phyloP scores from a whole-genome alignment of 1,140 invertebrate genomes.

The Amphibalanus amphitrite region DNA sequence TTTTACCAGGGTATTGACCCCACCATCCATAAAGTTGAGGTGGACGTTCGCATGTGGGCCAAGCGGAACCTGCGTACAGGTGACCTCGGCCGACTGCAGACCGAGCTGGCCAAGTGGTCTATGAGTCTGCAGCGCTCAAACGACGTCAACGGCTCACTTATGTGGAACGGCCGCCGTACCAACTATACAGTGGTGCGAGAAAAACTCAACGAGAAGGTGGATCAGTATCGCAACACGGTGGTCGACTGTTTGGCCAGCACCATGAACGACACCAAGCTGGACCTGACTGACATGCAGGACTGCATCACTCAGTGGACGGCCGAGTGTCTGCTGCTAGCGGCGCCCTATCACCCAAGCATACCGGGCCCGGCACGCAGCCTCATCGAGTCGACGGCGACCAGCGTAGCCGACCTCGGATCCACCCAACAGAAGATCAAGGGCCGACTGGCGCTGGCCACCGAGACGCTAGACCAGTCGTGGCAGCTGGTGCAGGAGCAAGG shows the following conservation, averaged over 20 bases:
- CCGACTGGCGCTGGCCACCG: neutral
- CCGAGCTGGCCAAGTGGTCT: neutral
- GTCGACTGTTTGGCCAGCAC: neutral
- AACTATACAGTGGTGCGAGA: neutral
- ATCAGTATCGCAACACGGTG: neutral
- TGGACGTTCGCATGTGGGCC: neutral
- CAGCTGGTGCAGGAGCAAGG: neutral
- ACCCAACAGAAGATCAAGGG: neutral
- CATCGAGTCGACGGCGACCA: neutral
- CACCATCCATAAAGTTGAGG: neutral
- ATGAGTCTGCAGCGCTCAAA: neutral
- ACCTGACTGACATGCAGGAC: neutral
- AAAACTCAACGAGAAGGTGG: neutral
- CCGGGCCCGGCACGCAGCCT: neutral
- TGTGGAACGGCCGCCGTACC: neutral
- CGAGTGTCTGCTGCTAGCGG: neutral
- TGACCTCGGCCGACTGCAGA: neutral
- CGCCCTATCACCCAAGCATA: neutral
- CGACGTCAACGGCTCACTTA: neutral
- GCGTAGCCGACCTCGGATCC: neutral
- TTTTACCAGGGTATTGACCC: neutral
- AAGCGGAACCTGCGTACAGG: neutral
- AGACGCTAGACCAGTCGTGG: neutral
- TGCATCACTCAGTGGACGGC: neutral
- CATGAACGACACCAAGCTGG: neutral